Evolutionary conservation across 2,888 invertebrate species (phyloP).

Genomic region (Eupithecia insigniata): DNA sequence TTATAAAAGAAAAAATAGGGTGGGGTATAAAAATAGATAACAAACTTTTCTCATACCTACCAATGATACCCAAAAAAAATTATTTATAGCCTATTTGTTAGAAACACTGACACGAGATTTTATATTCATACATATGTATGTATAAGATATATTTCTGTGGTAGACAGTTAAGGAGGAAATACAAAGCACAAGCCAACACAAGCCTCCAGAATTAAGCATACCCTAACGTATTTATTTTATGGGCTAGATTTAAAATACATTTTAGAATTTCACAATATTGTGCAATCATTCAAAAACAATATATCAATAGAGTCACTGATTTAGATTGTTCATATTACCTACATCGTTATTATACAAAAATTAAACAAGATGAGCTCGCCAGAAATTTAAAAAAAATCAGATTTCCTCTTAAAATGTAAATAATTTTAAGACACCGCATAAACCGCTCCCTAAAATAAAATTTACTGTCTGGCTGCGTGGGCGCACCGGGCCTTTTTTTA

Average conservation of each 20-base stretch:
- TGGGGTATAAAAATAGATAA: too few relatives aligned
- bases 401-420: slow-evolving; percentile 45
- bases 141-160: too few relatives aligned
- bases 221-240: background rate
- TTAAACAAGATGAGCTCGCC: too few relatives aligned
- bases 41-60: too few relatives aligned
- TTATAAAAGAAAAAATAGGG: too few relatives aligned
- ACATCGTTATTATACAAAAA: background rate
- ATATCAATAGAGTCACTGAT: background rate
- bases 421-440: slow-evolving; percentile 64
- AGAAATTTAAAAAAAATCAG: background rate
- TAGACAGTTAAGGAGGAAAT: slow-evolving; percentile 48
- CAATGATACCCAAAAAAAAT: too few relatives aligned
- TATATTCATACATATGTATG: too few relatives aligned
- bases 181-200: background rate
- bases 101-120: too few relatives aligned
- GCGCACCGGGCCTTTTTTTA: slow-evolving; percentile 36
- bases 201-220: background rate
- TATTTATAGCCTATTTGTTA: too few relatives aligned
- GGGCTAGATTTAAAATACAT: too few relatives aligned
- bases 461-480: slow-evolving; percentile 72
- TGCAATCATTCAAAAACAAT: background rate
- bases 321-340: background rate
- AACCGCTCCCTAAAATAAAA: slow-evolving; percentile 72
- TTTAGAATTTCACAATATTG: background rate